A percentile compares a stretch with the other conserved stretches of the same genome.
Evolutionary conservation across 2,888 invertebrate genomes (phyloP).

Genomic region (Agriotes lineatus): DNA sequence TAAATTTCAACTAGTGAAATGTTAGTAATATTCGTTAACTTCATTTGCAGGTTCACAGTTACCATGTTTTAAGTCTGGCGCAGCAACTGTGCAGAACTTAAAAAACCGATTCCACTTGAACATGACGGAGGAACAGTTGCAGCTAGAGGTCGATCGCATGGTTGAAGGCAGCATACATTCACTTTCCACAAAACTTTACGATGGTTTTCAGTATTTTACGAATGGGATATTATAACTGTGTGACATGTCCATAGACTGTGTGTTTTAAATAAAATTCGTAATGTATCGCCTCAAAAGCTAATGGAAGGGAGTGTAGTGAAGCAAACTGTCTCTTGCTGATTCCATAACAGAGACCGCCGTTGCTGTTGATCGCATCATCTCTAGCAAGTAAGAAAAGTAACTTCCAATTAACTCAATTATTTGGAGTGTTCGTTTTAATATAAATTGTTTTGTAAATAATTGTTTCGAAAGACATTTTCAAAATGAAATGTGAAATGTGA

Average conservation of each 20-base stretch:
- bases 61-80: conserved; percentile 95
- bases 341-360: neutral
- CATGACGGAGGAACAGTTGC: conserved; percentile 95
- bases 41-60: conserved; percentile 86
- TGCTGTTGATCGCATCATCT: neutral
- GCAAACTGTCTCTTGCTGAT: neutral
- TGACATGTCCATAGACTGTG: conserved; percentile 41
- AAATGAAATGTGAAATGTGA: conserved; percentile 37
- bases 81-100: conserved; percentile 89
- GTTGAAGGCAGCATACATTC: conserved; percentile 96
- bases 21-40: neutral
- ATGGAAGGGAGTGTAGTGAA: conserved; percentile 1
- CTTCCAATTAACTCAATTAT: conserved; percentile 30
- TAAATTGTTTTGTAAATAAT: conserved; percentile 38
- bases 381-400: conserved; percentile 14
- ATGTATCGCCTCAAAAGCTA: neutral
- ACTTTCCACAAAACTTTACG: conserved; percentile 96
- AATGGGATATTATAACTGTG: conserved; percentile 87
- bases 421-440: conserved; percentile 26
- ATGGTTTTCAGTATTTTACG: conserved; percentile 99
- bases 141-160: conserved; percentile 90
- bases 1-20: too few relatives aligned
- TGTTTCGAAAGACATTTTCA: conserved; percentile 35
- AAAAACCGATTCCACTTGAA: conserved; percentile 95
- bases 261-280: conserved; percentile 29